These are phyloP conservation scores for Hirtodrosophila alboralis DNA, from an alignment of 2,888 invertebrate genomes.

Conservation along the genomic window DNA sequence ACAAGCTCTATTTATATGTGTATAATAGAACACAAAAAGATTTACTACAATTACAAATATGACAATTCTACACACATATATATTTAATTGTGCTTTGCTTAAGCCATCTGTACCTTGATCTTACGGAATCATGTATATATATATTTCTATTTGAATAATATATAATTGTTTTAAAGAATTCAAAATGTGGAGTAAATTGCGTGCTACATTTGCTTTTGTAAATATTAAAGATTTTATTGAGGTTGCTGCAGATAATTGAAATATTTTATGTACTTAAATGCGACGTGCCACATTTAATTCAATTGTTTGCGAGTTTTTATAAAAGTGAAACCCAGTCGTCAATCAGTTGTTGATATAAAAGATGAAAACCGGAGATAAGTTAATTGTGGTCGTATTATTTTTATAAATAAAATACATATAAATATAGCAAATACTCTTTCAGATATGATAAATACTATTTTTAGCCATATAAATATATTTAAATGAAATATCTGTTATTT, in stretches of 20 bases:
- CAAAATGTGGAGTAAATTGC: conserved; percentile 68
- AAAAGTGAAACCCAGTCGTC: conserved; percentile 3
- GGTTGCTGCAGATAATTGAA: conserved; percentile 52
- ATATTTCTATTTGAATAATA: conserved; percentile 42
- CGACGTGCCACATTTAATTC: conserved; percentile 3
- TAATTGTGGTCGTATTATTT: not conserved
- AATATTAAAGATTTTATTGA: conserved; percentile 51
- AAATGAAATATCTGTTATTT: not conserved
- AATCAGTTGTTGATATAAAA: conserved; percentile 7
- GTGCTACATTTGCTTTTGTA: conserved; percentile 59
- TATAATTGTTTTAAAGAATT: conserved; percentile 4
- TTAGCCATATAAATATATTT: not conserved
- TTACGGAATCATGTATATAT: conserved; percentile 52
- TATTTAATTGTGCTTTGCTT: conserved; percentile 51
- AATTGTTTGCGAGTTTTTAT: not conserved
- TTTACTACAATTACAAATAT: conserved; percentile 32
- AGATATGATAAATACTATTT: not conserved
- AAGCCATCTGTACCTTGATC: conserved; percentile 67
- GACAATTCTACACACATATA: not conserved
- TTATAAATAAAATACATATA: too few relatives aligned
- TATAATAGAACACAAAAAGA: conserved; percentile 19
- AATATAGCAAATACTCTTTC: too few relatives aligned
- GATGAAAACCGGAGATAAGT: not conserved
- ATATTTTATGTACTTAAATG: conserved; percentile 13
- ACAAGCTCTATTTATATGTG: conserved; percentile 24